These are phyloP conservation scores for Lithobates sylvaticus DNA, from an alignment of 2,797 vertebrate genomes.

Conservation along the genomic window DNA sequence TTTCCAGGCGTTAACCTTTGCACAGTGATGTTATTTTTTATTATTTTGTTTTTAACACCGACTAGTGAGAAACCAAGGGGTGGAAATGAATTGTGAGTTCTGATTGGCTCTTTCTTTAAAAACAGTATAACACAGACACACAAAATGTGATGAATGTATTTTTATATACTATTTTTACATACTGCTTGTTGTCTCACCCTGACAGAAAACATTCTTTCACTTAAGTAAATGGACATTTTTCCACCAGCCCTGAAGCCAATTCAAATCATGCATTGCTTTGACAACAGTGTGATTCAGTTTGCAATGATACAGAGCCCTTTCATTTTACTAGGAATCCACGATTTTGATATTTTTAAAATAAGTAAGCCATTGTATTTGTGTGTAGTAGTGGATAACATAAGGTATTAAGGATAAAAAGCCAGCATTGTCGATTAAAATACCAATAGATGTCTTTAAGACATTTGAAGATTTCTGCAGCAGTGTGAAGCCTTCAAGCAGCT, in stretches of 20 bases:
- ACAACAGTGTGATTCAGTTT: no score
- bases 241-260: background rate
- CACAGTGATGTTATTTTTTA: conserved; percentile 11
- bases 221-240: background rate
- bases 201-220: background rate
- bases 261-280: background rate
- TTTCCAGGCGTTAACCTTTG: conserved; percentile 6
- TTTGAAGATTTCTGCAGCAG: background rate
- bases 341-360: no score
- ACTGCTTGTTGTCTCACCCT: no score
- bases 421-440: no score
- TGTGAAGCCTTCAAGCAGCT: background rate
- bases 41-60: conserved; percentile 1
- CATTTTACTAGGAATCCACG: no score
- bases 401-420: no score
- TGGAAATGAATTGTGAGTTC: background rate
- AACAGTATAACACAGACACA: background rate
- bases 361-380: no score
- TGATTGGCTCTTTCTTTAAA: conserved; percentile 1
- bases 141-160: no score
- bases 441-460: no score
- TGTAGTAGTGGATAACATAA: no score
- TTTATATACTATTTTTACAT: no score
- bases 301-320: no score
- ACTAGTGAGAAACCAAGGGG: background rate